These are phyloP conservation scores for Hoplodrina blanda DNA, from an alignment of 2,888 invertebrate genomes.

Conservation along the genomic window DNA sequence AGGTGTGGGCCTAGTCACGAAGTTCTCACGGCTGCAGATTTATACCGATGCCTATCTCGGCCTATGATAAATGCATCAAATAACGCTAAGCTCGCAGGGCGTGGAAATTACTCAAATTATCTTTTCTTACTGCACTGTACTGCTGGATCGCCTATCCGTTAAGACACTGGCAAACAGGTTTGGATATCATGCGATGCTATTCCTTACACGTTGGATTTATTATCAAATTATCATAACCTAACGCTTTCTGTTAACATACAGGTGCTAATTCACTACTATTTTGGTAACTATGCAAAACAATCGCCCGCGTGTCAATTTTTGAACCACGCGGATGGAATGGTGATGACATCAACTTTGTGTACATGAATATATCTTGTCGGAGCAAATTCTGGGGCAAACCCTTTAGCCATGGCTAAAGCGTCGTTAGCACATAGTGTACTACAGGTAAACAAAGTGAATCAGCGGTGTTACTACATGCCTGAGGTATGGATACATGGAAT, in stretches of 20 bases:
- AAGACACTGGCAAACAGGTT: constrained; percentile 27
- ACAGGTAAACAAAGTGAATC: constrained; percentile 81
- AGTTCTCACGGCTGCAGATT: constrained; percentile 84
- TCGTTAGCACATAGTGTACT: constrained; percentile 63
- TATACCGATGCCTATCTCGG: constrained; percentile 82
- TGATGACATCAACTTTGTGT: constrained; percentile 63
- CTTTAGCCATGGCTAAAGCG: constrained; percentile 66
- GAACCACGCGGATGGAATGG: constrained; percentile 30
- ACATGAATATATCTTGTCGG: constrained; percentile 55
- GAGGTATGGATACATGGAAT: constrained; percentile 74
- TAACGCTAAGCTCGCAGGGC: constrained; percentile 58
- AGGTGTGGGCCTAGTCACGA: constrained; percentile 78
- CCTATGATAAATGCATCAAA: constrained; percentile 82
- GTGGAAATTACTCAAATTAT: constrained; percentile 53
- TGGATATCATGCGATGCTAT: constrained; percentile 27
- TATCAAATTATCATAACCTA: constrained; percentile 47
- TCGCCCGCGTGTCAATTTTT: constrained; percentile 30
- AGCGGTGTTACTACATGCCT: constrained; percentile 76
- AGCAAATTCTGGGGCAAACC: constrained; percentile 69
- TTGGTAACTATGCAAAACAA: constrained; percentile 43
- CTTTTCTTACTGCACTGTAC: constrained; percentile 39
- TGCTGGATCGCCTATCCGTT: constrained; percentile 28
- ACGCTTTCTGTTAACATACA: constrained; percentile 50
- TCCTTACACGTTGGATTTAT: constrained; percentile 22
- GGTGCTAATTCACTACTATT: constrained; percentile 56